Evolutionary conservation across 1,140 invertebrate species (phyloP), one percentile per base, ranked within the genome.

Genomic region (Cryptotermes secundus): DNA sequence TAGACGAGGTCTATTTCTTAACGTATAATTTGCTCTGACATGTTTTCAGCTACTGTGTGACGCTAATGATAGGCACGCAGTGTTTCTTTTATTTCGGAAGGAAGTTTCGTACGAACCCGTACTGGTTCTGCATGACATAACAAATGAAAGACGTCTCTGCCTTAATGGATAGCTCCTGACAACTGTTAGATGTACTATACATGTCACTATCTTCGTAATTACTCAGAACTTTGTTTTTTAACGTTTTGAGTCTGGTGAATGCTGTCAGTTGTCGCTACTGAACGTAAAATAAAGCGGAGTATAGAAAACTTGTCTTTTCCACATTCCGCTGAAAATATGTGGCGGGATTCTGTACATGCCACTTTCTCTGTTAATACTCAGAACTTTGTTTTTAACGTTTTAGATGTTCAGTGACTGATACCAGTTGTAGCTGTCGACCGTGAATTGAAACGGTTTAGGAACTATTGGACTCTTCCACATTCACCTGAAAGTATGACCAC

Each of bases 21-120:
- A 72, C 26, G 59, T 72, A 72, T 72, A 72, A 72, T 72, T 72
- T 72, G 59, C n/a, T 72, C 59, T 72, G 59, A 72, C 59, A 72
- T n/a, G 59, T 72, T 72, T 26, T 72, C 59, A 72, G 59, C 59
- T 72, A 7, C 19, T 72, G 59, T 72, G 59, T 72, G 59, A 72
- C 1, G 59, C 26, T 72, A 72, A 72, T 72, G 59, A 31, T 16
- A 72, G 59, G 31, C 59, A 72, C 19, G 26, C 59, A 31, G 6
- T 72, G 9, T 72, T 72, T 3, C 19, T n/a, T 1, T 16, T 72
- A 31, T 31, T 72, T 31, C 59, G 59, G 59, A 72, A 31, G 59
- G 59, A 72, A 31, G 2, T 72, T 72, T n/a, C 59, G 59, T 72
- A 72, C 59, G n/a, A 31, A 31, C 59, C n/a, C 59, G 59, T 72